Percentiles rank a stretch among this genome's conserved stretches.
phyloP scores from a whole-genome alignment of 2,888 invertebrate genomes.

The Calliphora vomitoria region DNA sequence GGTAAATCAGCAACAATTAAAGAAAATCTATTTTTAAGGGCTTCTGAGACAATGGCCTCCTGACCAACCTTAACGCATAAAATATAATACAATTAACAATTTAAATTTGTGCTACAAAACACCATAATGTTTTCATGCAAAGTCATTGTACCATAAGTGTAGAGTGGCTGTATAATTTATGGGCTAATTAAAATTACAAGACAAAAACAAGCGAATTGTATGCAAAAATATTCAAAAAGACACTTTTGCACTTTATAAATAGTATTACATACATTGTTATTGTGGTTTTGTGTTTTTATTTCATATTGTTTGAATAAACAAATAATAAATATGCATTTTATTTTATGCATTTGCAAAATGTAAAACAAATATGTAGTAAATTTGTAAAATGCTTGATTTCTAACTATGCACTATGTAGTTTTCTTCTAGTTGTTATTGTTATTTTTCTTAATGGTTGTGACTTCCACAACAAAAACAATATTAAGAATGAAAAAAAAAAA shows the following conservation, averaged over 20 bases:
- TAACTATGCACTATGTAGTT: not conserved
- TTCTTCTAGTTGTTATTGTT: not conserved
- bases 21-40: not conserved
- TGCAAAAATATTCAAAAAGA: not conserved
- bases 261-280: not conserved
- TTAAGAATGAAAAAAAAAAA: not conserved
- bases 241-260: not conserved
- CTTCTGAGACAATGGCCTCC: not conserved
- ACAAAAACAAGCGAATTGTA: slow-evolving; percentile 3
- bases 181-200: slow-evolving; percentile 16
- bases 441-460: slow-evolving; percentile 12
- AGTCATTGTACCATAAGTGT: slow-evolving; percentile 15
- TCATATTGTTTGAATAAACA: not conserved
- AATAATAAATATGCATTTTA: not conserved
- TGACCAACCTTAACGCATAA: slow-evolving; percentile 3
- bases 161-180: slow-evolving; percentile 12
- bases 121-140: not conserved
- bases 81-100: not conserved
- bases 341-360: not conserved
- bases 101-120: not conserved
- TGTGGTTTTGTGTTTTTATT: not conserved
- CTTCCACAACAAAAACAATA: slow-evolving; percentile 28
- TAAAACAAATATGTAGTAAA: not conserved
- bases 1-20: no score
- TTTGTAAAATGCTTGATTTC: not conserved